Conservation (phyloP, 2,888 invertebrate species). For the Herminia tarsipennalis region DNA sequence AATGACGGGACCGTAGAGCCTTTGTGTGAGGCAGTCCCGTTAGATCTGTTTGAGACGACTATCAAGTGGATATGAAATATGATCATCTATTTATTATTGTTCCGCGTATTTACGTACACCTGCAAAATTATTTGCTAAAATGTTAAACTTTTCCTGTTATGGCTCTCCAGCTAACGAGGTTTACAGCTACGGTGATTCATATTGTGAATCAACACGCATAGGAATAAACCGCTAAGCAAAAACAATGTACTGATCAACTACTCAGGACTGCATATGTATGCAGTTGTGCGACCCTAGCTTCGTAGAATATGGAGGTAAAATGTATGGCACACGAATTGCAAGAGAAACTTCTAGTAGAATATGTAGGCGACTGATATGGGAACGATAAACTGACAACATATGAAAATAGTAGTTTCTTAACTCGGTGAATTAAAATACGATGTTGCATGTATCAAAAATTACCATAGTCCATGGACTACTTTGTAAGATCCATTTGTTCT, state of each 20-base stretch:
- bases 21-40: slow-evolving; percentile 71
- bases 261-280: slow-evolving; percentile 34
- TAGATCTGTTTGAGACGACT: slow-evolving; percentile 64
- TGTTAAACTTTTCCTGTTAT: slow-evolving; percentile 32
- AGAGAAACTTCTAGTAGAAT: slow-evolving; percentile 11
- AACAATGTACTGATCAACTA: slow-evolving; percentile 29
- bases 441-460: not conserved
- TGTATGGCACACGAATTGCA: slow-evolving; percentile 8
- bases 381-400: slow-evolving; percentile 11
- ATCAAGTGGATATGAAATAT: slow-evolving; percentile 63
- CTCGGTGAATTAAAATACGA: not conserved
- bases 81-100: slow-evolving; percentile 50
- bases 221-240: slow-evolving; percentile 39
- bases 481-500: no score
- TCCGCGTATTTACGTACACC: slow-evolving; percentile 40
- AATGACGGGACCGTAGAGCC: slow-evolving; percentile 58
- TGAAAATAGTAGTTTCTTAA: no score
- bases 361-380: slow-evolving; percentile 13
- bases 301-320: slow-evolving; percentile 24
- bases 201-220: slow-evolving; percentile 41
- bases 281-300: slow-evolving; percentile 25
- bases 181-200: slow-evolving; percentile 35
- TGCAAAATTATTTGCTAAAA: slow-evolving; percentile 41
- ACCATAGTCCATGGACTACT: no score
- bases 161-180: slow-evolving; percentile 11